Conservation (phyloP, 2,888 invertebrate species). For the Argyresthia albistria region DNA sequence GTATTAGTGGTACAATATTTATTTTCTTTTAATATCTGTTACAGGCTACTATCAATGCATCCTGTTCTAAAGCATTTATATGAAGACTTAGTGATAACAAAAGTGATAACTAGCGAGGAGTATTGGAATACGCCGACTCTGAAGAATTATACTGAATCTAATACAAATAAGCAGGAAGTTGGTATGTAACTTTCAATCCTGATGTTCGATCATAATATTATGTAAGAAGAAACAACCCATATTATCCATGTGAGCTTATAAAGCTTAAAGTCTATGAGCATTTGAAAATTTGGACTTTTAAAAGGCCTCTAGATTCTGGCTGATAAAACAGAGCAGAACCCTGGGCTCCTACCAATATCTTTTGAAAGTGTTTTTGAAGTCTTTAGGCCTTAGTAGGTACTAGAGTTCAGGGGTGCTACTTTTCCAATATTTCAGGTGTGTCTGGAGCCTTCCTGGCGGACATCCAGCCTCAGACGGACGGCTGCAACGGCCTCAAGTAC, state of each 20-base stretch:
- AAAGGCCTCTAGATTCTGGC: too few relatives aligned
- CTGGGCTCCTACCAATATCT: too few relatives aligned
- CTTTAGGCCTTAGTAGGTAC: too few relatives aligned
- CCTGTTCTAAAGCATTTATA: conserved; percentile 94
- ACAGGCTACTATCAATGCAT: conserved; percentile 88
- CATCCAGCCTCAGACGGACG: conserved; percentile 97
- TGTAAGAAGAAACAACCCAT: too few relatives aligned
- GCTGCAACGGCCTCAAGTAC: conserved; percentile 96
- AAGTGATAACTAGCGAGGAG: conserved; percentile 96
- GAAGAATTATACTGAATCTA: conserved; percentile 81
- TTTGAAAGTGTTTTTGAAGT: too few relatives aligned
- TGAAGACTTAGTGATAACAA: conserved; percentile 96
- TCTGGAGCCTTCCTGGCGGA: conserved; percentile 89
- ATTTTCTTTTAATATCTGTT: conserved; percentile 3
- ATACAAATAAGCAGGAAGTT: conserved; percentile 85
- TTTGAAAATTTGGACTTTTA: too few relatives aligned
- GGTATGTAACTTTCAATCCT: conserved; percentile 58
- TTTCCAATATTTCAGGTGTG: conserved; percentile 59
- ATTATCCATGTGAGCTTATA: too few relatives aligned
- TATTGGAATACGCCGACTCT: conserved; percentile 96
- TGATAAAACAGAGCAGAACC: too few relatives aligned
- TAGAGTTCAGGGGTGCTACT: too few relatives aligned
- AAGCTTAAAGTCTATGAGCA: too few relatives aligned
- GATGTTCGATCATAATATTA: too few relatives aligned
- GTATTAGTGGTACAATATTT: background rate